Conservation (phyloP, 2,113 vertebrate genomes). For the Tetrao urogallus region DNA sequence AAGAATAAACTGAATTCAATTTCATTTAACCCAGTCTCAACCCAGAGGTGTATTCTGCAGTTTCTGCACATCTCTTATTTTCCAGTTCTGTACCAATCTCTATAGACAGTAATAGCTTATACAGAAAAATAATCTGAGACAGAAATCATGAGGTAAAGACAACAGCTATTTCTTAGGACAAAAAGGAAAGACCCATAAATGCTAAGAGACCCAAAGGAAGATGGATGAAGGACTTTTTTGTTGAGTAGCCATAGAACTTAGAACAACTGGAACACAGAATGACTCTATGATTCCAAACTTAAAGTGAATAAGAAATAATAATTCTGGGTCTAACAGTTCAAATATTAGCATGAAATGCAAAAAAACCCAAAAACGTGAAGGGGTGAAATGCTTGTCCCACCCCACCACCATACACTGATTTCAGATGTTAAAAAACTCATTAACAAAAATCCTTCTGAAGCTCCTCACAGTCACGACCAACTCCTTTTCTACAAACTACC, state of each 20-base stretch:
- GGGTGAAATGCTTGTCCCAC: neutral
- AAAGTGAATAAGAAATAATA: too few species aligned
- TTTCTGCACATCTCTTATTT: neutral
- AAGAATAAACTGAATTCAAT: neutral
- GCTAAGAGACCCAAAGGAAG: neutral
- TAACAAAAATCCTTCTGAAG: neutral
- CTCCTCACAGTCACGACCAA: neutral
- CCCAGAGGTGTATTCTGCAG: neutral
- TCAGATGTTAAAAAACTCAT: neutral
- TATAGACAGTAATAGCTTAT: neutral
- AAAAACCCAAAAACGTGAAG: neutral
- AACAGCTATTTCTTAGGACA: neutral
- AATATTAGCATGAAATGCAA: neutral
- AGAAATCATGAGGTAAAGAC: neutral
- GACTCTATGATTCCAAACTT: too few species aligned
- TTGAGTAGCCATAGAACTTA: neutral
- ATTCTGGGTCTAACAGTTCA: neutral
- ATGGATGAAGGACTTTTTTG: neutral
- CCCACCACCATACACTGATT: neutral
- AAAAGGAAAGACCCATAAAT: neutral
- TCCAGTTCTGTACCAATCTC: neutral
- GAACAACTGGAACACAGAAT: too few species aligned
- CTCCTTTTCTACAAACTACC: neutral
- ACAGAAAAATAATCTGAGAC: neutral
- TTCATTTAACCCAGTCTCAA: neutral